phyloP scores from a whole-genome alignment of 1,140 invertebrate species.

The Bicyclus anynana region DNA sequence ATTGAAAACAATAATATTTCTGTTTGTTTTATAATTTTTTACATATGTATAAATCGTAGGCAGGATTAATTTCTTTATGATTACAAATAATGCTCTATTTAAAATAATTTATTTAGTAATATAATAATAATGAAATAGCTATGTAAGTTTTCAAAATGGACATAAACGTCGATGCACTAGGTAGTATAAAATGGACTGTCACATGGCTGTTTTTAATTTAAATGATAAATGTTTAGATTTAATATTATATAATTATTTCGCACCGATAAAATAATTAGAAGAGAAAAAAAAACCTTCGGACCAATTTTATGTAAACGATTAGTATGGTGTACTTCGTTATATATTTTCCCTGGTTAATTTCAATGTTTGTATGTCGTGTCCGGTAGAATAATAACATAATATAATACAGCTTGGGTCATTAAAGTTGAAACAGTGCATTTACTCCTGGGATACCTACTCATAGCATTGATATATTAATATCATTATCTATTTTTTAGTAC shows the following conservation, averaged over 20 bases:
- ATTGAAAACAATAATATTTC: too few species aligned
- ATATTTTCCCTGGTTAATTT: conserved; percentile 22
- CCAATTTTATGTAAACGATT: conserved; percentile 68
- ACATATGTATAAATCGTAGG: not conserved
- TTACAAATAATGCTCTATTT: not conserved
- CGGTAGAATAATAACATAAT: not conserved
- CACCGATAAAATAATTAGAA: conserved; percentile 43
- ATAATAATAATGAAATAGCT: not conserved
- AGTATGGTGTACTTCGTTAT: conserved; percentile 28
- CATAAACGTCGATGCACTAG: conserved; percentile 10
- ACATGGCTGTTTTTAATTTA: conserved; percentile 7
- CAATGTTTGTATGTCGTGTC: conserved; percentile 29
- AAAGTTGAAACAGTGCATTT: not conserved
- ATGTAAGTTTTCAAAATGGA: not conserved
- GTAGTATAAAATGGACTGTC: not conserved
- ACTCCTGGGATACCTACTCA: too few species aligned
- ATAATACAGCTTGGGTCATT: not conserved
- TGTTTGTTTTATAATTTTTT: too few species aligned
- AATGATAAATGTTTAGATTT: conserved; percentile 14
- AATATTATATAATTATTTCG: conserved; percentile 16
- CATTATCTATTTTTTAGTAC: too few species aligned
- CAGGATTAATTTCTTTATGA: not conserved
- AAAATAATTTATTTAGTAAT: not conserved
- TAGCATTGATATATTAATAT: too few species aligned
- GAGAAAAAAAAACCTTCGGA: conserved; percentile 46